Conservation (phyloP, 2,113 vertebrate genomes). For the Ranitomeya variabilis region DNA sequence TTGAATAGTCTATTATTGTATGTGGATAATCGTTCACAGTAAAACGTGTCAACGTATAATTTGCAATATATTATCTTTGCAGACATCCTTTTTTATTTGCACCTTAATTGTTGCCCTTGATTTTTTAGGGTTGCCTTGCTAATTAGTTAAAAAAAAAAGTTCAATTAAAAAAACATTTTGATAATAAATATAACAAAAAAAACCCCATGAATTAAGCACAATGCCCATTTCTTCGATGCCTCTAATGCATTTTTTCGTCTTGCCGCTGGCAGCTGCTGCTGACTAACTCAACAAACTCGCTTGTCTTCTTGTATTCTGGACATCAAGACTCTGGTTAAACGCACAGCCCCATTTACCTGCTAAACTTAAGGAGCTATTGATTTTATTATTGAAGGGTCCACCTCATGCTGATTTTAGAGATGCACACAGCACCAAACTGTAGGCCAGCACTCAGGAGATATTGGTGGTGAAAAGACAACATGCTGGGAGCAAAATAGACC, state of each 20-base stretch:
- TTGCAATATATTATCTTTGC: no score
- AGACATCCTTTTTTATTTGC: no score
- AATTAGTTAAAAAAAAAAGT: no score
- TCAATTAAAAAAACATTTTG: no score
- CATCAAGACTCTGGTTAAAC: constrained; percentile 42
- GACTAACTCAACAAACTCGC: constrained; percentile 16
- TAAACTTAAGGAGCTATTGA: constrained; percentile 44
- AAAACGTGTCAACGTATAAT: no score
- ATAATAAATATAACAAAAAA: no score
- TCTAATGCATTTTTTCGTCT: not conserved
- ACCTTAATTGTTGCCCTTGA: no score
- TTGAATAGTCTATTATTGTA: no score
- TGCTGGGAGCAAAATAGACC: constrained; percentile 43
- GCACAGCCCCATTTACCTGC: constrained; percentile 24
- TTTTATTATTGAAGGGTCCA: constrained; percentile 48
- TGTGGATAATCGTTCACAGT: no score
- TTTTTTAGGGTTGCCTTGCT: no score
- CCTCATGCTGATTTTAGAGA: constrained; percentile 33
- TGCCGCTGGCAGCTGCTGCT: not conserved
- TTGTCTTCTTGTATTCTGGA: constrained; percentile 26
- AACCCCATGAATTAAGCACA: no score
- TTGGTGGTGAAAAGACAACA: constrained; percentile 46
- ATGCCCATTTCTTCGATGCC: no score
- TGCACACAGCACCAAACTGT: constrained; percentile 40
- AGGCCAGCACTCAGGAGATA: constrained; percentile 25